Evolutionary conservation across 2,113 vertebrate species (phyloP), one percentile per base, ranked within the genome.

Genomic region (Corythaixoides concolor): DNA sequence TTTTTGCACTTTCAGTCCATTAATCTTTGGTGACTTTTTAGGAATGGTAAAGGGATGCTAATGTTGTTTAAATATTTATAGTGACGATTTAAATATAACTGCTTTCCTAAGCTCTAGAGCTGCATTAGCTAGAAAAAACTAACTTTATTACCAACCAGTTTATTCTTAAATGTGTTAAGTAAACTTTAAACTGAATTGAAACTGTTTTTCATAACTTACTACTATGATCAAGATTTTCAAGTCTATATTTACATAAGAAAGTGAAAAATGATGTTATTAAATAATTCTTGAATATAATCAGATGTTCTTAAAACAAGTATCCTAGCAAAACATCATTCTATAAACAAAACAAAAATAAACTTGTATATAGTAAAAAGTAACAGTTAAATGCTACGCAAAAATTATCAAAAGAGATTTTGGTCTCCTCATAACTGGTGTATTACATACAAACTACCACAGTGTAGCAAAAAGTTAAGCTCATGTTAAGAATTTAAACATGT

Each of bases 61-160:
- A 88, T 62, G 12, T 43, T 89, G 9, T 75, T 86, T 95, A 86
- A 79, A 88, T 94, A 95, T 88, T 79, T 91, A 83, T 95, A 78
- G 8, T 15, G 21, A 72, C 2, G 2, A 88, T 95, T 95, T 77
- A 76, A 93, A 94, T 88, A 60, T 37, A 94, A 87, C 27, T 68
- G 20, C 20, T 86, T 33, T 87, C 59, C 8, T 76, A 75, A 89
- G 3, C 18, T 93, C 39, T 89, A 73, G 13, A 77, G 17, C 28
- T 88, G 19, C 19, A 8, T 27, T 82, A 50, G 11, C 5, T 24
- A 66, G 13, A 15, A 68, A 75, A 92, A 75, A 82, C 60, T 3
- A 7, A 63, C 15, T 88, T 84, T 8, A 56, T 5, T 63, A 24
- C 2, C 5, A 60, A 72, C 26, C 8, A 66, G 24, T 55, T 77